Base-by-base conservation (phyloP, 1,140 invertebrate genomes). In the Anastrepha obliqua region DNA sequence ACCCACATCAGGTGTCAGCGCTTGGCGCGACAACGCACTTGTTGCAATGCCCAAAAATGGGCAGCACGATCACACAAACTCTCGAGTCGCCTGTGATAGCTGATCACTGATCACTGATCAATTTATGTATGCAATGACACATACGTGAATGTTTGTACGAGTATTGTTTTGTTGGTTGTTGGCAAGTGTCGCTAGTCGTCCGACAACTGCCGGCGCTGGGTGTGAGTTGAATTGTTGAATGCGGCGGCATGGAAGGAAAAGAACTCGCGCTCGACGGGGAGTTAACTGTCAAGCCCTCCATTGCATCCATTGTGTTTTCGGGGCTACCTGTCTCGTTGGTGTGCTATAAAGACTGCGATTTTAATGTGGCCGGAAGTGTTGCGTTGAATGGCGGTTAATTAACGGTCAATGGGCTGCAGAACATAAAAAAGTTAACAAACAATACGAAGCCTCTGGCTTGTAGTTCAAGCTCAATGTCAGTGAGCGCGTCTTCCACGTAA, bases 1-100 rank as follows among this genome's bases (percentile, higher is more conserved):
- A 64, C 85, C 85, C 85, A 86, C 85, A 86, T 86, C 85, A 86
- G 85, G 85, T 86, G 85, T 86, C 85, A 86, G 85, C 44, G 74
- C 47, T 81, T 81, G 74, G 74, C 74, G 74, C 74, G 74, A 64
- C 85, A 86, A 86, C 55, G 85, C 85, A 86, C 85, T 86, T 86
- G 85, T 86, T 86, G 44, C 60, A 62, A 64, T 86, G 55, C 85
- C 58, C 85, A 81, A 81, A 81, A 81, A 81, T 81, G 74, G 74
- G 47, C 74, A 81, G 74, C 51, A 81, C 74, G 47, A 81, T 20
- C 74, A 81, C 47, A 67, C 17, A 9, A 5, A 29, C 51, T 8
- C 51, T 55, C 51, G 51, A 55, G 51, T 11, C 11, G 29, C 29
- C 29, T 29, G 29, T 47, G 70, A 74, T 47, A 11, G 42, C 74